Conservation (phyloP, 2,888 invertebrate genomes). For the Chrysina gloriosa region DNA sequence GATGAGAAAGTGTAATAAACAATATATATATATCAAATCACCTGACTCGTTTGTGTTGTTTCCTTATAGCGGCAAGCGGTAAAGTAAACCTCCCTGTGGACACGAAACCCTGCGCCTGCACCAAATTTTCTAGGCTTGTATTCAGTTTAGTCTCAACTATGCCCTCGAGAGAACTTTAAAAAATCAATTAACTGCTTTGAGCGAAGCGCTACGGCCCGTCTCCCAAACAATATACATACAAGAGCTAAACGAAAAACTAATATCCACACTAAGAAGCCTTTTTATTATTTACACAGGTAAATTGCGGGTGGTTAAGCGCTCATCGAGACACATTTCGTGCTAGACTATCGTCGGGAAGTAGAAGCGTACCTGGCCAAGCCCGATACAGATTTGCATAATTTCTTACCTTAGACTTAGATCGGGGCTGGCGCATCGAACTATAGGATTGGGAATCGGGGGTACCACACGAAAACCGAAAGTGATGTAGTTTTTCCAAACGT, state of each 20-base stretch:
- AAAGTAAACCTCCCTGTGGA: constrained; percentile 78
- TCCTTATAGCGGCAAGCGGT: constrained; percentile 82
- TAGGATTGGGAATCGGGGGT: constrained; percentile 88
- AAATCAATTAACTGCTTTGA: constrained; percentile 40
- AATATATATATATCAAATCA: constrained; percentile 62
- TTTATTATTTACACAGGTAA: constrained; percentile 26
- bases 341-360: constrained; percentile 1
- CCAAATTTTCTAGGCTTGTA: constrained; percentile 71
- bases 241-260: constrained; percentile 10
- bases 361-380: constrained; percentile 29
- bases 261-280: constrained; percentile 19
- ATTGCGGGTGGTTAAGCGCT: constrained; percentile 28
- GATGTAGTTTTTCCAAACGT: constrained; percentile 98
- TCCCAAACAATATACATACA: constrained; percentile 31
- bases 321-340: constrained; percentile 17
- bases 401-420: constrained; percentile 88
- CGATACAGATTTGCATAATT: background rate
- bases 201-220: constrained; percentile 27
- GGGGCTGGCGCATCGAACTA: constrained; percentile 92
- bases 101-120: constrained; percentile 69
- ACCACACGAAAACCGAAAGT: constrained; percentile 97
- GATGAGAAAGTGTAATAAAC: constrained; percentile 30
- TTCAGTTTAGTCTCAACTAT: constrained; percentile 62
- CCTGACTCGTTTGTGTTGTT: constrained; percentile 87
- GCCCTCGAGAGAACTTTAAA: constrained; percentile 54